Base-by-base conservation (phyloP, 2,797 vertebrate species). In the Luscinia megarhynchos region DNA sequence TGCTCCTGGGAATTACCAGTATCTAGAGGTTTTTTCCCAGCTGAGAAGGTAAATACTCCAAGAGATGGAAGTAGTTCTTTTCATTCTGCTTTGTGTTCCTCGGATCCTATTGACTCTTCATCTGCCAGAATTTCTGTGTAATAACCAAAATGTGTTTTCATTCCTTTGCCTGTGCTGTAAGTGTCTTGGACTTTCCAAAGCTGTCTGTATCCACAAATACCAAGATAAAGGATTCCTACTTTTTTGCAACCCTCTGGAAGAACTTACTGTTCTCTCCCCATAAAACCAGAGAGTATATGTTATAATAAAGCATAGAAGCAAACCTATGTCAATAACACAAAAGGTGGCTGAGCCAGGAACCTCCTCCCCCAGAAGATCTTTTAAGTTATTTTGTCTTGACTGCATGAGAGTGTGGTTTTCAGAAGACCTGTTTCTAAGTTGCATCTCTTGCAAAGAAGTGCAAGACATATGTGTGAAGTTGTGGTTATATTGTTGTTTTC, bases 331-430 rank as follows among this genome's bases (percentile, higher is more conserved):
- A 57, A 2, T 48, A 54, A 29, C 11, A n/a, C 3, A 29, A 34
- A 46, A 57, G 16, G 17, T 59, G 57, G 2, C 9, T 63, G 32
- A 85, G 26, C 20, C 24, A 45, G 29, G 55, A 87, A 48, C 19
- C 13, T 24, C 6, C 23, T 80, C 12, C 27, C 26, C 8, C 7
- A 22, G 26, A 29, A 59, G 34, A 70, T 1, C 3, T 50, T 87
- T 66, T 41, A 57, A 45, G 8, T 82, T 12, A 30, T 4, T 61
- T 73, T 34, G 22, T 46, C 20, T 12, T 67, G 10, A 15, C 48
- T 30, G 11, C 15, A 13, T 0, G 1, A 66, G 5, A 50, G 9
- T 0, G 1, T 15, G 8, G 7, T 59, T 62, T 69, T 68, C n/a
- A 69, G 9, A 70, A 34, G 19, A 41, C 36, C 40, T 45, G 15